phyloP scores from a whole-genome alignment of 2,113 vertebrate species.

The Rhineura floridana region DNA sequence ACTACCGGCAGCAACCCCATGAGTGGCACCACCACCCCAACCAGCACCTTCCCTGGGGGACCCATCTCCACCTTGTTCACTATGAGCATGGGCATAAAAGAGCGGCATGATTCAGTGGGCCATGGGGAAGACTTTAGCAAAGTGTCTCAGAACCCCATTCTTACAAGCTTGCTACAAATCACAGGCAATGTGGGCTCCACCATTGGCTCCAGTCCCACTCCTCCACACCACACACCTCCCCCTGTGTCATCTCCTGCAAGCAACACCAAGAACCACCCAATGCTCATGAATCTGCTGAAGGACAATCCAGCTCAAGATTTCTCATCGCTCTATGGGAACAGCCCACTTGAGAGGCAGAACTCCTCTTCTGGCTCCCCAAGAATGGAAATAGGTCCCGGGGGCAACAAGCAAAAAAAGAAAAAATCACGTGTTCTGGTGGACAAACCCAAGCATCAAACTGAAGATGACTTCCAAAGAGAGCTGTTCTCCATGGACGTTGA shows the following conservation, averaged over 20 bases:
- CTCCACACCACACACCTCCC: conserved; percentile 94
- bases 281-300: conserved; percentile 98
- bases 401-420: conserved; percentile 93
- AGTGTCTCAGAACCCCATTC: conserved; percentile 98
- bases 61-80: conserved; percentile 90
- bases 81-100: conserved; percentile 86
- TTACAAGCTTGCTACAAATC: conserved; percentile 97
- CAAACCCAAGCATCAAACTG: conserved; percentile 88
- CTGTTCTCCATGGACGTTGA: conserved; percentile 98
- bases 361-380: conserved; percentile 94
- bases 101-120: conserved; percentile 84
- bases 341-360: conserved; percentile 94
- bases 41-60: conserved; percentile 87
- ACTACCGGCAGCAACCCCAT: conserved; percentile 86
- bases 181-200: conserved; percentile 91
- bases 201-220: conserved; percentile 89
- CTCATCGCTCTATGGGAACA: conserved; percentile 89
- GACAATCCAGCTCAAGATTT: conserved; percentile 98
- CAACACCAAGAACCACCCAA: conserved; percentile 99
- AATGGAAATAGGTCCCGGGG: conserved; percentile 78
- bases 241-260: conserved; percentile 95
- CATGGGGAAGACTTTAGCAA: conserved; percentile 96
- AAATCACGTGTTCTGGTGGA: conserved; percentile 84
- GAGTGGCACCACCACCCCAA: conserved; percentile 88
- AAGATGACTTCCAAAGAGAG: conserved; percentile 97